phyloP scores from a whole-genome alignment of 2,113 vertebrate species.

The Corydoras sp. region DNA sequence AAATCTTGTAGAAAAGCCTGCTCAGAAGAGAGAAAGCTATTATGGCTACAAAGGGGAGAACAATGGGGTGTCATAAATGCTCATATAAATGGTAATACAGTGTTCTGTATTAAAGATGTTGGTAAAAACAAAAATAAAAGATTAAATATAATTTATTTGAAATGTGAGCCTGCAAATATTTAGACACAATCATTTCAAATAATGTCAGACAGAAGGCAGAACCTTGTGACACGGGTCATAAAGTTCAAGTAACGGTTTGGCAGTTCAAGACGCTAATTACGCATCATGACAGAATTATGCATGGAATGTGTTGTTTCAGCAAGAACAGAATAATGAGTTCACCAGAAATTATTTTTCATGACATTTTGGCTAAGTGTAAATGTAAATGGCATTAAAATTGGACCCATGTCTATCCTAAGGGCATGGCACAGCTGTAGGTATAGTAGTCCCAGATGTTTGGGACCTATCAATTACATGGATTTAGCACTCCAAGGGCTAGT shows the following conservation, averaged over 20 bases:
- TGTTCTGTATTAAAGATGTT: too few relatives aligned
- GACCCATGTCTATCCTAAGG: slow-evolving; percentile 35
- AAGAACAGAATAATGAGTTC: slow-evolving; percentile 19
- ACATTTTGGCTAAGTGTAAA: slow-evolving; percentile 26
- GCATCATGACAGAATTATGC: slow-evolving; percentile 7
- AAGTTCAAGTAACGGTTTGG: neutral
- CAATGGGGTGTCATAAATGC: too few relatives aligned
- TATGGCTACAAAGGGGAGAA: too few relatives aligned
- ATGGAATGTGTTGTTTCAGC: slow-evolving; percentile 4
- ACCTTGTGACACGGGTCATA: neutral
- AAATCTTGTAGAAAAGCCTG: too few relatives aligned
- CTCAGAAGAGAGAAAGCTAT: too few relatives aligned
- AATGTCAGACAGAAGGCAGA: neutral
- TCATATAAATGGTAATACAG: too few relatives aligned
- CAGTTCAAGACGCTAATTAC: neutral
- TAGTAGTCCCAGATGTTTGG: slow-evolving; percentile 41
- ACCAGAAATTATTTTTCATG: slow-evolving; percentile 12
- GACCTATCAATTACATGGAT: slow-evolving; percentile 43
- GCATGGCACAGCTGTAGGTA: slow-evolving; percentile 34
- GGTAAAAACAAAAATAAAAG: too few relatives aligned
- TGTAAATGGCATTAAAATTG: slow-evolving; percentile 32
- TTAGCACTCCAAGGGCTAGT: slow-evolving; percentile 24
- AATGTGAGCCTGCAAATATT: too few relatives aligned
- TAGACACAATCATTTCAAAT: too few relatives aligned
- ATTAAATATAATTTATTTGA: too few relatives aligned